A percentile compares a stretch with the other conserved stretches of the same genome.
These are phyloP conservation scores for Styela plicata DNA, from an alignment of 23 tunicate genomes.

Conservation along the genomic window DNA sequence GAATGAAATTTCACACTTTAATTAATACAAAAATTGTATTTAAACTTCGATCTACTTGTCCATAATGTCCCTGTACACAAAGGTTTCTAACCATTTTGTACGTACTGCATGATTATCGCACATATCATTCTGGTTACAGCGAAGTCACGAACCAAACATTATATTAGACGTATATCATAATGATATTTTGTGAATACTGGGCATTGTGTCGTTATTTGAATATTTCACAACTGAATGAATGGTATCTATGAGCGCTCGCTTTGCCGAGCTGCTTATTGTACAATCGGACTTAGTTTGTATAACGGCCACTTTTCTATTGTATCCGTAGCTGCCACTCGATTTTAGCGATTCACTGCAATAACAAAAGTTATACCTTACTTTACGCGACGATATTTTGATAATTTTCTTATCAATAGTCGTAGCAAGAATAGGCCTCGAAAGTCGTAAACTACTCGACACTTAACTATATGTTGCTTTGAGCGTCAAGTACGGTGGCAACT, in stretches of 20 bases:
- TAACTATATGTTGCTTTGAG: background rate
- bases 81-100: no score
- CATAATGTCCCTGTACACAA: no score
- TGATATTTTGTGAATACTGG: background rate
- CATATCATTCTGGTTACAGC: no score
- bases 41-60: no score
- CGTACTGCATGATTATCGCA: no score
- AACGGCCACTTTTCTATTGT: background rate
- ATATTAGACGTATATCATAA: no score
- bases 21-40: no score
- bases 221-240: background rate
- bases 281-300: background rate
- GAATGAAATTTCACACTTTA: no score
- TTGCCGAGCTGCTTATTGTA: background rate
- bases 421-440: background rate
- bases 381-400: background rate
- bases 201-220: background rate
- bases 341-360: background rate
- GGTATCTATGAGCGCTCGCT: background rate
- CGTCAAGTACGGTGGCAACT: no score
- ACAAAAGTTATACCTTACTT: background rate
- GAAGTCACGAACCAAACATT: no score
- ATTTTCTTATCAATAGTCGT: background rate
- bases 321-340: background rate
- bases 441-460: background rate